Percentiles rank a stretch among this genome's conserved stretches.
phyloP scores from a whole-genome alignment of 2,113 vertebrate species.

The Anolis sagrei region DNA sequence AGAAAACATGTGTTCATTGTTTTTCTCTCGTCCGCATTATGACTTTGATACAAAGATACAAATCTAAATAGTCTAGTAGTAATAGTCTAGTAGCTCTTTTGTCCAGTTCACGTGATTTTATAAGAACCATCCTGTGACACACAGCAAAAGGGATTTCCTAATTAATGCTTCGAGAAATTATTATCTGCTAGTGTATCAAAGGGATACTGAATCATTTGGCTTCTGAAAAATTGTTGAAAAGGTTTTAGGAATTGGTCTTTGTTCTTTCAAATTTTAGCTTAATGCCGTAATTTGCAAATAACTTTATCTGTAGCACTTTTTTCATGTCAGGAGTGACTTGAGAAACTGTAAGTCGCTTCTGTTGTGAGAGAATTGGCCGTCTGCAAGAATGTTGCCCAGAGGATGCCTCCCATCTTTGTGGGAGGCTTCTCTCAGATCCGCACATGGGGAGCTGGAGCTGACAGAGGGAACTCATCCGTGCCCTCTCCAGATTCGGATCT shows the following conservation, averaged over 20 bases:
- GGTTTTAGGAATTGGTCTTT: conserved; percentile 19
- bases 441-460: too few species aligned
- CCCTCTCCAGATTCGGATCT: too few species aligned
- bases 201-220: conserved; percentile 21
- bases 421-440: too few species aligned
- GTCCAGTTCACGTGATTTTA: background rate
- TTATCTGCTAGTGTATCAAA: background rate
- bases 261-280: background rate
- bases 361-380: too few species aligned
- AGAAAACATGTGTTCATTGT: background rate
- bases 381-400: too few species aligned
- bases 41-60: background rate
- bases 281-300: accelerated
- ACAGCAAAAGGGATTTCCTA: background rate
- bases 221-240: background rate
- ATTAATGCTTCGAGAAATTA: conserved; percentile 14
- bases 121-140: too few species aligned
- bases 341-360: too few species aligned
- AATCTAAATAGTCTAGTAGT: background rate
- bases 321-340: too few species aligned
- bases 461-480: too few species aligned
- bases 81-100: background rate
- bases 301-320: background rate
- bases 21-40: background rate
- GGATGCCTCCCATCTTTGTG: too few species aligned